These are phyloP conservation scores for Lophius piscatorius DNA, from an alignment of 2,113 vertebrate genomes.

Conservation along the genomic window DNA sequence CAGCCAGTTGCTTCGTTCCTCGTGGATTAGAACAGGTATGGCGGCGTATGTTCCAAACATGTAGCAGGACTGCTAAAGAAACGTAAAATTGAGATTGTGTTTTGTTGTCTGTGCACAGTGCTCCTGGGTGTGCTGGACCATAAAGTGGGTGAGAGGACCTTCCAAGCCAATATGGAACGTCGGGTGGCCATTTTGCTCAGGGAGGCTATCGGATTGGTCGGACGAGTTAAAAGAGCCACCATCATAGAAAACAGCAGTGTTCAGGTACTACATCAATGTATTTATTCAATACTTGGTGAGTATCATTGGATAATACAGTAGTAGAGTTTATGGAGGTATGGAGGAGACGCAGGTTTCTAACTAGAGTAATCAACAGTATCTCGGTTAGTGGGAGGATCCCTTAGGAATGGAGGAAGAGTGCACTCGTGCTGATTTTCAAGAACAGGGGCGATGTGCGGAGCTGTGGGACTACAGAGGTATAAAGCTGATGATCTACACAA, in stretches of 20 bases:
- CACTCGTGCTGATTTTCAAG: too few species aligned
- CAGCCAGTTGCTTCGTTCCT: constrained; percentile 90
- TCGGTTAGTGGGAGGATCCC: too few species aligned
- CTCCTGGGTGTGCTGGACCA: constrained; percentile 89
- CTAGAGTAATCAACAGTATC: too few species aligned
- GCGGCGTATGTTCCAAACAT: background rate
- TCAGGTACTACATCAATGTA: constrained; percentile 63
- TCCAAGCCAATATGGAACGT: constrained; percentile 92
- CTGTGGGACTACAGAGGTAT: too few species aligned
- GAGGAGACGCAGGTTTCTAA: too few species aligned
- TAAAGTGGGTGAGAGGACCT: constrained; percentile 85
- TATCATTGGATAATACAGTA: too few species aligned
- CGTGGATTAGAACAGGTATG: constrained; percentile 97
- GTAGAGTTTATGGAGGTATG: too few species aligned
- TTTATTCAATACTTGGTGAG: background rate
- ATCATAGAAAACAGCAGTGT: constrained; percentile 83
- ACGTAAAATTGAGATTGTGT: background rate
- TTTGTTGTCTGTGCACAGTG: constrained; percentile 61
- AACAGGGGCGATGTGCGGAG: too few species aligned
- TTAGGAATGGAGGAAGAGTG: too few species aligned
- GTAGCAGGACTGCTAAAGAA: background rate
- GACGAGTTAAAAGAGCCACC: constrained; percentile 89
- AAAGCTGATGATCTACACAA: too few species aligned
- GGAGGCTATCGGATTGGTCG: constrained; percentile 81
- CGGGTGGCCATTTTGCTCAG: constrained; percentile 88